These are phyloP conservation scores for Dasyurus viverrinus DNA, from an alignment of 2,113 vertebrate genomes.

Conservation along the genomic window DNA sequence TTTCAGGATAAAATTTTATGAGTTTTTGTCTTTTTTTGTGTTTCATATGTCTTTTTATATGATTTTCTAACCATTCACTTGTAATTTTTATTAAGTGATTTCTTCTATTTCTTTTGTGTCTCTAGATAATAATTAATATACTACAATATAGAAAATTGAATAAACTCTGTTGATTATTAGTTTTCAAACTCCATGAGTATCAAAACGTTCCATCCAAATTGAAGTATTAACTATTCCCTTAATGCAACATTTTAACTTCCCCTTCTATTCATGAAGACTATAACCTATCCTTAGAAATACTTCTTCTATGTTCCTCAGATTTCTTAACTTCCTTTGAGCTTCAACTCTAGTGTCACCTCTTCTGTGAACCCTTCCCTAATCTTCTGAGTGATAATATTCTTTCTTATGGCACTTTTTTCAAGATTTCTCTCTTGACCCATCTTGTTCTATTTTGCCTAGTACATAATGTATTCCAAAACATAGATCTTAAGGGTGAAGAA, in stretches of 20 bases:
- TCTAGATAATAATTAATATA: not conserved
- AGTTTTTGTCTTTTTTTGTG: not conserved
- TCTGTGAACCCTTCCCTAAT: not conserved
- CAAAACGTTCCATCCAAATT: no score
- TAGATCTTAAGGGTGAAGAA: not conserved
- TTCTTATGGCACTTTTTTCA: not conserved
- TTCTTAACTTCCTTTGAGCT: not conserved
- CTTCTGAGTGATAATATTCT: not conserved
- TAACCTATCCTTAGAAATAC: no score
- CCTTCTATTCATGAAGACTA: no score
- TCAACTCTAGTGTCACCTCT: not conserved
- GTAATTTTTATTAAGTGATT: not conserved
- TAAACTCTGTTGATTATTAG: not conserved
- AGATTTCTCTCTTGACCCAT: not conserved
- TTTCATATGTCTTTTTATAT: not conserved
- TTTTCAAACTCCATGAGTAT: no score
- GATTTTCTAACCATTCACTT: not conserved
- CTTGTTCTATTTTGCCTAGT: not conserved
- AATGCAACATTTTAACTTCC: no score
- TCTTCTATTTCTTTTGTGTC: not conserved
- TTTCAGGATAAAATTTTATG: not conserved
- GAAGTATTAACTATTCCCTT: no score
- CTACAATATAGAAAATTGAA: not conserved
- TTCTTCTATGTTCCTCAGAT: no score
- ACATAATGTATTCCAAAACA: not conserved